These are phyloP conservation scores for Cyprinus carpio DNA, from an alignment of 2,113 vertebrate genomes.

Conservation along the genomic window DNA sequence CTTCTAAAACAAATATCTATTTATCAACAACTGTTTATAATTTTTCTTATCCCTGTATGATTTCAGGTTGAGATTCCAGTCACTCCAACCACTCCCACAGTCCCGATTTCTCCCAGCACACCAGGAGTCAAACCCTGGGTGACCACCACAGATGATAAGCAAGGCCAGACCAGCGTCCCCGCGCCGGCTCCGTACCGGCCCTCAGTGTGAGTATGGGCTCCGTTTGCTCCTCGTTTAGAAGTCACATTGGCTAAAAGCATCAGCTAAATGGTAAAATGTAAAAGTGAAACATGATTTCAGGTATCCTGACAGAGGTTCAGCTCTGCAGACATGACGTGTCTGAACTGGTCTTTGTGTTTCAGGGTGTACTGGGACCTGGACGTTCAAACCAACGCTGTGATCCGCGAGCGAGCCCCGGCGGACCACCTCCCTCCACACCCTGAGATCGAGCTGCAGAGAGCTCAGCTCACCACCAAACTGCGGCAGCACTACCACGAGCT, in stretches of 20 bases:
- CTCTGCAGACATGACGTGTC: background rate
- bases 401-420: slow-evolving; percentile 82
- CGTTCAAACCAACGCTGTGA: slow-evolving; percentile 91
- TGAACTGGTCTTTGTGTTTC: slow-evolving; percentile 44
- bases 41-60: background rate
- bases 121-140: slow-evolving; percentile 89
- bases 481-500: slow-evolving; percentile 95
- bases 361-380: slow-evolving; percentile 97
- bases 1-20: background rate
- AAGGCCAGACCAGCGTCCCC: slow-evolving; percentile 62
- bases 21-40: background rate
- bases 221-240: background rate
- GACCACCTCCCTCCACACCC: slow-evolving; percentile 87
- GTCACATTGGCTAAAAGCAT: background rate
- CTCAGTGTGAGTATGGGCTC: slow-evolving; percentile 81
- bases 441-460: slow-evolving; percentile 91
- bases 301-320: background rate
- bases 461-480: slow-evolving; percentile 92
- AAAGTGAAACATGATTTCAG: background rate
- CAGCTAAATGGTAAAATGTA: no score
- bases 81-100: slow-evolving; percentile 77
- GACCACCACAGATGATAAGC: slow-evolving; percentile 85
- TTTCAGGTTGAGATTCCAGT: slow-evolving; percentile 75
- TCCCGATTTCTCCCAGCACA: slow-evolving; percentile 87
- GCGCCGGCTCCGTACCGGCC: slow-evolving; percentile 78